Percentiles rank a stretch among this genome's conserved stretches.
These are phyloP conservation scores for Drosophila kohkoa DNA, from an alignment of 1,140 invertebrate genomes.

Conservation along the genomic window DNA sequence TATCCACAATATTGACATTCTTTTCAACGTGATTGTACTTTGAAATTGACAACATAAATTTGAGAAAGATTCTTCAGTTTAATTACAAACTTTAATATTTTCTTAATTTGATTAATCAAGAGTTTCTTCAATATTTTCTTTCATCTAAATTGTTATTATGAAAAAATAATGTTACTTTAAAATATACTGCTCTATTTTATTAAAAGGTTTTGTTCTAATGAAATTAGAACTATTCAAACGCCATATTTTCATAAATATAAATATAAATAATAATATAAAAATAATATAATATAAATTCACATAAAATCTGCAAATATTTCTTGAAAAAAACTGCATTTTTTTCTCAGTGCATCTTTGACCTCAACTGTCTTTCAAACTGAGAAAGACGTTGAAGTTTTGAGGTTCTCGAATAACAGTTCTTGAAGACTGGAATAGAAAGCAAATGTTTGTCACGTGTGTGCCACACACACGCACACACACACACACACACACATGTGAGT, in stretches of 20 bases:
- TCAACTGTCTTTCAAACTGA: background rate
- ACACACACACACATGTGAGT: background rate
- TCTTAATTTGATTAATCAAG: no score
- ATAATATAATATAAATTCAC: background rate
- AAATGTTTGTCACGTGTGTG: conserved; percentile 31
- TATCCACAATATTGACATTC: background rate
- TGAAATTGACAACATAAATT: no score
- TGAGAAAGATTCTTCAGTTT: no score
- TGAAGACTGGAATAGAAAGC: background rate
- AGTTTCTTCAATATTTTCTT: no score
- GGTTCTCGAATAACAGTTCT: background rate
- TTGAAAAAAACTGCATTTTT: background rate
- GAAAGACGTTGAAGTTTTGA: background rate
- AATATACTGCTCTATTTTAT: no score
- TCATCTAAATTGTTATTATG: no score
- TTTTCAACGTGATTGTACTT: background rate
- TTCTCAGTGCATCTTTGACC: conserved; percentile 4
- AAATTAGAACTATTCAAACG: no score
- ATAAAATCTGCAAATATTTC: background rate
- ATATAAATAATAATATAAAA: background rate
- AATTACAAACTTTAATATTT: no score
- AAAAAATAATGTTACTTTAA: no score
- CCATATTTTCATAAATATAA: no score
- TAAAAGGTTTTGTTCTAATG: no score
- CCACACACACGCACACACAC: conserved; percentile 13